These are phyloP conservation scores for Bovichtus diacanthus DNA, from an alignment of 2,797 vertebrate species.

Conservation along the genomic window DNA sequence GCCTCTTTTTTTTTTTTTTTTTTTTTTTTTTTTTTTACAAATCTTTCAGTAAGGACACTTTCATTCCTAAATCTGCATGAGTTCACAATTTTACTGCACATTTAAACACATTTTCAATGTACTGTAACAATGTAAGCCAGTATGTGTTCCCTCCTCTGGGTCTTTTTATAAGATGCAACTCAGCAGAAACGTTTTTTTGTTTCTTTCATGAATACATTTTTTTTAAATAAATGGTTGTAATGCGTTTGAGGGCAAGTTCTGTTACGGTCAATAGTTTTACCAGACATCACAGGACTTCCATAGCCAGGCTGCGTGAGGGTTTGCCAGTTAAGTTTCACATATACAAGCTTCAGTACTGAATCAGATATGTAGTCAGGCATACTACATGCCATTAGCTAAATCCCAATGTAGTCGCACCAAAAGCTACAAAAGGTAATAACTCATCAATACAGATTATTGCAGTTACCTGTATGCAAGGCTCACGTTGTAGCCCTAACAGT, in stretches of 20 bases:
- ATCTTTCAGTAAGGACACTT: slow-evolving; percentile 11
- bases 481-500: slow-evolving; percentile 18
- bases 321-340: slow-evolving; percentile 30
- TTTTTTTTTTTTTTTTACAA: not conserved
- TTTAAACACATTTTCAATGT: slow-evolving; percentile 48
- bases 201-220: slow-evolving; percentile 6
- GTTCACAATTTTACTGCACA: slow-evolving; percentile 46
- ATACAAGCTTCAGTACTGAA: slow-evolving; percentile 22
- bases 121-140: slow-evolving; percentile 42
- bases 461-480: not conserved
- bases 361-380: slow-evolving; percentile 3
- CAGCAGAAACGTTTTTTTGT: slow-evolving; percentile 2
- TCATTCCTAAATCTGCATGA: slow-evolving; percentile 47
- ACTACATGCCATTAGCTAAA: not conserved
- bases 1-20: no score
- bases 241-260: slow-evolving; percentile 35
- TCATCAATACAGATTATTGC: not conserved
- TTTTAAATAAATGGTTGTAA: slow-evolving; percentile 22
- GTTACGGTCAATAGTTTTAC: slow-evolving; percentile 52
- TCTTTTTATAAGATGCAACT: slow-evolving; percentile 40
- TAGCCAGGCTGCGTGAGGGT: slow-evolving; percentile 7
- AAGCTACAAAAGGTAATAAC: not conserved
- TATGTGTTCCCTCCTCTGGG: slow-evolving; percentile 35
- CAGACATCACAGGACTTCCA: slow-evolving; percentile 34
- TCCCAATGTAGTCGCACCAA: not conserved